Evolutionary conservation across 2,797 vertebrate species (phyloP), one percentile per base, ranked within the genome.

Genomic region (Sus cebifrons): DNA sequence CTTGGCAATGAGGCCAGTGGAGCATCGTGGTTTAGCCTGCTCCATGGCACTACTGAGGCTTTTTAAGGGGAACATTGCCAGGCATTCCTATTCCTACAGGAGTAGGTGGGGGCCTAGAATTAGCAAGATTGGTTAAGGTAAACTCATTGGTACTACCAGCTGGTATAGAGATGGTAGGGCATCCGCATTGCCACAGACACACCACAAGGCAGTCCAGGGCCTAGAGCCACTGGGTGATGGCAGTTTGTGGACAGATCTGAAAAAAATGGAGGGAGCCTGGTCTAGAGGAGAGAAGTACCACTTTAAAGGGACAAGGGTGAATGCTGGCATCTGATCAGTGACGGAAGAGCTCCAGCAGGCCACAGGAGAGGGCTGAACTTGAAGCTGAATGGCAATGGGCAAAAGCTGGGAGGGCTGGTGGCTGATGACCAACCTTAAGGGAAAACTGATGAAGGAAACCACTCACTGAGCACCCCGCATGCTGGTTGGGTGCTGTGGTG

Each of bases 241-340:
- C 21, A 54, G 32, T 82, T 92, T 83, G 64, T 77, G 82, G 85
- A 54, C 87, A 68, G 56, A 32, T 96, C 58, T 96, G 87, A 20
- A 89, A 93, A 74, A 97, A 62, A 84, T 9, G 4, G n/a, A 89
- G 49, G 23, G 40, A 88, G 7, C 8, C 16, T 73, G 49, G 78
- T 44, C 36, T 93, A 36, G 64, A 86, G 36, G 52, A 84, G 44
- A 79, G 29, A n/a, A 49, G 84, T 16, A 27, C 23, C 40, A 44
- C 17, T 86, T 21, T 52, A 60, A 75, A 91, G 68, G 18, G 73
- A 27, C 40, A 58, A 73, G 56, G 29, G 9, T 82, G 62, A 96
- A 77, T 67, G 23, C 79, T 68, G 79, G 49, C 25, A 17, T 89
- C 88, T 92, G 32, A 70, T 52, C 44, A 52, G 82, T 70, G 52